These are phyloP conservation scores for Scotopteryx bipunctaria DNA, from an alignment of 2,888 invertebrate genomes.

Conservation along the genomic window DNA sequence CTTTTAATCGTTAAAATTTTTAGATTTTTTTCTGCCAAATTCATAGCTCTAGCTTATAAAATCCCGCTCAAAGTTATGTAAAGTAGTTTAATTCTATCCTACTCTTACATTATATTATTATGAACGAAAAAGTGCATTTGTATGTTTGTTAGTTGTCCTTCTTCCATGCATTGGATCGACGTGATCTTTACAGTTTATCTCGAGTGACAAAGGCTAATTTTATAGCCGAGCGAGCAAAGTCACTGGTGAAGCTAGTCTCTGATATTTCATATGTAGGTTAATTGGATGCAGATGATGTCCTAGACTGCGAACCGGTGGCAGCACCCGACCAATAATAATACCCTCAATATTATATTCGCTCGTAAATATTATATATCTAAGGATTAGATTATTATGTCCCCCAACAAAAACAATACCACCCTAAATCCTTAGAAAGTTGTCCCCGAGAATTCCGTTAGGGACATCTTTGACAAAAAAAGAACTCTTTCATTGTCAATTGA, in stretches of 20 bases:
- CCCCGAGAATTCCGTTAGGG: conserved; percentile 70
- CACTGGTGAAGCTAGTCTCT: too few species aligned
- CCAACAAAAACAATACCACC: conserved; percentile 69
- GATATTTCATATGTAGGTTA: conserved; percentile 23
- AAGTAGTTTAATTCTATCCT: conserved; percentile 11
- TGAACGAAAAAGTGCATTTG: too few species aligned
- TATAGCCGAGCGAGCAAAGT: too few species aligned
- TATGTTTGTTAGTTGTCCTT: too few species aligned
- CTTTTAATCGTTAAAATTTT: not conserved
- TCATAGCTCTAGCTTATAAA: conserved; percentile 7
- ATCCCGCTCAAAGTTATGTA: conserved; percentile 10
- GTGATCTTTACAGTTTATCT: too few species aligned
- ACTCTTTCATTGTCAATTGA: conserved; percentile 79
- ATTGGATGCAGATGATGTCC: conserved; percentile 21
- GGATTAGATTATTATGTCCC: conserved; percentile 61
- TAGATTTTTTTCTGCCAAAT: too few species aligned
- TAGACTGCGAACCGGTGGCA: not conserved
- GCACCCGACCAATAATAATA: not conserved
- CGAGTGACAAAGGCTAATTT: too few species aligned
- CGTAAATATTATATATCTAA: conserved; percentile 37
- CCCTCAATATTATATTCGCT: conserved; percentile 13
- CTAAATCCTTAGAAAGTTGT: conserved; percentile 73
- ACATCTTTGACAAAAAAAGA: conserved; percentile 62
- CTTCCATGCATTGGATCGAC: too few species aligned
- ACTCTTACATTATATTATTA: too few species aligned